A percentile compares a stretch with the other conserved stretches of the same genome.
These are phyloP conservation scores for Sphaerophoria taeniata DNA, from an alignment of 2,888 invertebrate genomes.

Conservation along the genomic window DNA sequence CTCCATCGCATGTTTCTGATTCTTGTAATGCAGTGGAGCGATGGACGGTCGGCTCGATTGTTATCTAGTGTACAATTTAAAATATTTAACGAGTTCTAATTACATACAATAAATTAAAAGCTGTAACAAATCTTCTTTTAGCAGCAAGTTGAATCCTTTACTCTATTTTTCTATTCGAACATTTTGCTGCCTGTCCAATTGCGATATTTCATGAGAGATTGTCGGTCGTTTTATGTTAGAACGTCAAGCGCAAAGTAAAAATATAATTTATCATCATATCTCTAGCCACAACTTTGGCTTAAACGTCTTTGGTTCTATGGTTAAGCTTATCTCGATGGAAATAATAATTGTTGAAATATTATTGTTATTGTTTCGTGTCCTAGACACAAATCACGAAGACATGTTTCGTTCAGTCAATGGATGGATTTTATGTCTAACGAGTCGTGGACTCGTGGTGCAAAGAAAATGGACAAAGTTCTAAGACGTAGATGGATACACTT, in stretches of 20 bases:
- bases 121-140: constrained; percentile 52
- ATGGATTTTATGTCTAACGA: constrained; percentile 20
- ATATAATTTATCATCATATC: too few relatives aligned
- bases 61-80: constrained; percentile 59
- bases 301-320: not conserved
- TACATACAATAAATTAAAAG: constrained; percentile 55
- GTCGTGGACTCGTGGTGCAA: not conserved
- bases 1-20: constrained; percentile 25
- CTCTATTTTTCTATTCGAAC: constrained; percentile 3
- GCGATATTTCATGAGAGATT: constrained; percentile 10
- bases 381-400: constrained; percentile 5
- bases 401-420: not conserved
- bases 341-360: constrained; percentile 28
- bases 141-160: not conserved
- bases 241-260: too few relatives aligned
- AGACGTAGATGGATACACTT: not conserved
- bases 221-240: too few relatives aligned
- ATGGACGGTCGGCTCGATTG: constrained; percentile 5
- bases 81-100: constrained; percentile 72
- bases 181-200: not conserved
- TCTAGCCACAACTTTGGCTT: too few relatives aligned
- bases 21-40: not conserved
- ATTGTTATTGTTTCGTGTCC: constrained; percentile 1
- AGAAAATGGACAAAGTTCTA: not conserved
- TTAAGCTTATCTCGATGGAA: constrained; percentile 14